phyloP scores from a whole-genome alignment of 2,797 vertebrate genomes.

The Muscicapa comitata region DNA sequence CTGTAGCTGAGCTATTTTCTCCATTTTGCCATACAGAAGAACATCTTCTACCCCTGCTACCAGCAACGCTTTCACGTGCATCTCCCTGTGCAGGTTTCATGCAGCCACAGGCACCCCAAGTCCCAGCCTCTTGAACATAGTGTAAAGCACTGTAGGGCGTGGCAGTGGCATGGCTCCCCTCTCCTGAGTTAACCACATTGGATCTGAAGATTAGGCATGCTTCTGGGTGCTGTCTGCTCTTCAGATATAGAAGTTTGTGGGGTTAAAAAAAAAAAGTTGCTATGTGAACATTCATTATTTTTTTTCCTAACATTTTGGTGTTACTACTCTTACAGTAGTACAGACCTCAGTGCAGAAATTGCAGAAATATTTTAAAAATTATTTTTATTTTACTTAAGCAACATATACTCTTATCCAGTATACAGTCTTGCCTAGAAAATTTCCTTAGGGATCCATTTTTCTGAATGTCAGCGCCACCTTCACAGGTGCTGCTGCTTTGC shows the following conservation, averaged over 20 bases:
- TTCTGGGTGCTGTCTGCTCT: background rate
- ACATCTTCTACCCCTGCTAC: background rate
- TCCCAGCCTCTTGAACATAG: background rate
- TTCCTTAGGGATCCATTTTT: background rate
- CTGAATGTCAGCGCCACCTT: background rate
- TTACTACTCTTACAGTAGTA: background rate
- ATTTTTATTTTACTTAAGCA: background rate
- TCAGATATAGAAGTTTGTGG: background rate
- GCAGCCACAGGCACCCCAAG: background rate
- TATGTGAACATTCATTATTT: rapidly evolving
- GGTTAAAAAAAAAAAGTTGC: background rate
- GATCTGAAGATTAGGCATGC: background rate
- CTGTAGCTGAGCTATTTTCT: background rate
- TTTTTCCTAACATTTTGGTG: background rate
- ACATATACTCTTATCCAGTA: background rate
- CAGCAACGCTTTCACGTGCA: rapidly evolving
- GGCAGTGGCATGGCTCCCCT: background rate
- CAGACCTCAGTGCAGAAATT: background rate
- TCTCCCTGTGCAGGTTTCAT: background rate
- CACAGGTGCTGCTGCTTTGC: background rate
- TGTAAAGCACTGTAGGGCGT: rapidly evolving
- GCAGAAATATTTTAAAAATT: background rate
- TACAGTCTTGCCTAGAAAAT: background rate
- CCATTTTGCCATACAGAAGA: background rate
- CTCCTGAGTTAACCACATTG: rapidly evolving